phyloP scores from a whole-genome alignment of 2,888 invertebrate genomes.

The Agonopterix alstromeriana region DNA sequence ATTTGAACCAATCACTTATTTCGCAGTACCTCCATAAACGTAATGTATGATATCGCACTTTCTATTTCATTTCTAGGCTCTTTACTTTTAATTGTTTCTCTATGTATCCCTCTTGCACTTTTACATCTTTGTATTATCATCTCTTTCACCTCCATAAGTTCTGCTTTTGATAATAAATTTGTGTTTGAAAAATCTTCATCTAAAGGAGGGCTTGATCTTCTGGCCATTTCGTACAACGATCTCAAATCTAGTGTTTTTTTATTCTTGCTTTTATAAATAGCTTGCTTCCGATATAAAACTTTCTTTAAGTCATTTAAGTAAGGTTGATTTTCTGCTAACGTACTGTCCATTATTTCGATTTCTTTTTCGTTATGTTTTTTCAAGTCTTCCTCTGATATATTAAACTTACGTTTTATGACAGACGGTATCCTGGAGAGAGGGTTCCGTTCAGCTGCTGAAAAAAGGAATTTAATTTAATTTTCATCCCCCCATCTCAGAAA shows the following conservation, averaged over 20 bases:
- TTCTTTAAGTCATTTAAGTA: slow-evolving; percentile 52
- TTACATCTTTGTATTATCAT: slow-evolving; percentile 43
- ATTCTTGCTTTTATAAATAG: slow-evolving; percentile 26
- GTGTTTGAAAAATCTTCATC: slow-evolving; percentile 32
- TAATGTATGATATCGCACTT: too few relatives aligned
- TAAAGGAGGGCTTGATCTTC: slow-evolving; percentile 22
- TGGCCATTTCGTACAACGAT: slow-evolving; percentile 53
- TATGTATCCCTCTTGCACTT: slow-evolving; percentile 43
- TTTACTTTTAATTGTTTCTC: slow-evolving; percentile 13
- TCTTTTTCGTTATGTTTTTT: slow-evolving; percentile 44
- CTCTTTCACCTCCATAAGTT: slow-evolving; percentile 49
- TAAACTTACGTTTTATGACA: slow-evolving; percentile 34
- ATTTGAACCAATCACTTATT: too few relatives aligned
- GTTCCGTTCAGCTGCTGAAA: slow-evolving; percentile 16
- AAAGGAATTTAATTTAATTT: background rate
- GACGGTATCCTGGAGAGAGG: slow-evolving; percentile 23
- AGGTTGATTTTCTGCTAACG: slow-evolving; percentile 45
- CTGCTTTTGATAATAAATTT: slow-evolving; percentile 36
- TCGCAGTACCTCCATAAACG: too few relatives aligned
- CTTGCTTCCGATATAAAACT: slow-evolving; percentile 39
- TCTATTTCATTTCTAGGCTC: too few relatives aligned
- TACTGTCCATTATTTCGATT: slow-evolving; percentile 58
- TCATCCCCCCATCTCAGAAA: too few relatives aligned
- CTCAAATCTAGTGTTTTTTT: slow-evolving; percentile 39
- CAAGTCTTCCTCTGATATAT: slow-evolving; percentile 37